phyloP scores from a whole-genome alignment of 2,888 invertebrate species.

The Microctonus hyperodae region DNA sequence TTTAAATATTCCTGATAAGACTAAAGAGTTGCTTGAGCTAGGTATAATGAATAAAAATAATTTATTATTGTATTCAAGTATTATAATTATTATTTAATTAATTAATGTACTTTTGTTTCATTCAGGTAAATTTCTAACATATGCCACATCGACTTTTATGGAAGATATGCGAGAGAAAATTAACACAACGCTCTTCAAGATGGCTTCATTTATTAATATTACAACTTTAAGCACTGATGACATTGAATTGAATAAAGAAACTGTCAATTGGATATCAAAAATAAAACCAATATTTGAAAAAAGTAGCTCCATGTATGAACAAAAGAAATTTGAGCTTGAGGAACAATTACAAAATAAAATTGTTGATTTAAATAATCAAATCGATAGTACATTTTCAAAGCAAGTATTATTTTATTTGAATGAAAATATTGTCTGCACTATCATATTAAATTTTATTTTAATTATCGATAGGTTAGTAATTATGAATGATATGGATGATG shows the following conservation, averaged over 20 bases:
- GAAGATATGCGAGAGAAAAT: conserved; percentile 75
- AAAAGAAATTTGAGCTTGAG: conserved; percentile 84
- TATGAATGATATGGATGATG: conserved; percentile 86
- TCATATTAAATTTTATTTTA: neutral
- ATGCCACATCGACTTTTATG: conserved; percentile 77
- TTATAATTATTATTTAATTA: neutral
- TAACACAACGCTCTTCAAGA: conserved; percentile 70
- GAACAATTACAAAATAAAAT: conserved; percentile 76
- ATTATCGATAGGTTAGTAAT: conserved; percentile 68
- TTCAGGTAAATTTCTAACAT: conserved; percentile 77
- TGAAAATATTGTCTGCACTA: neutral
- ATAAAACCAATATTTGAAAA: conserved; percentile 84
- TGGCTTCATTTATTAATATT: conserved; percentile 78
- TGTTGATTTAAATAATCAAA: conserved; percentile 73
- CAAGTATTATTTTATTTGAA: too few species aligned
- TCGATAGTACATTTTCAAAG: conserved; percentile 77
- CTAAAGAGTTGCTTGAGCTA: conserved; percentile 78
- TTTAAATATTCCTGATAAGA: conserved; percentile 76
- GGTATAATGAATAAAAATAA: conserved; percentile 41
- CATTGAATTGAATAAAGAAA: conserved; percentile 79
- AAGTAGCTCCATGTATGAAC: conserved; percentile 81
- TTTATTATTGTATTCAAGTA: neutral
- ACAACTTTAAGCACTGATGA: conserved; percentile 78
- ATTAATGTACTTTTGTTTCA: neutral
- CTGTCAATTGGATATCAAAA: conserved; percentile 82